Conservation (phyloP, 1,140 invertebrate species). For the Leptinotarsa texana region DNA sequence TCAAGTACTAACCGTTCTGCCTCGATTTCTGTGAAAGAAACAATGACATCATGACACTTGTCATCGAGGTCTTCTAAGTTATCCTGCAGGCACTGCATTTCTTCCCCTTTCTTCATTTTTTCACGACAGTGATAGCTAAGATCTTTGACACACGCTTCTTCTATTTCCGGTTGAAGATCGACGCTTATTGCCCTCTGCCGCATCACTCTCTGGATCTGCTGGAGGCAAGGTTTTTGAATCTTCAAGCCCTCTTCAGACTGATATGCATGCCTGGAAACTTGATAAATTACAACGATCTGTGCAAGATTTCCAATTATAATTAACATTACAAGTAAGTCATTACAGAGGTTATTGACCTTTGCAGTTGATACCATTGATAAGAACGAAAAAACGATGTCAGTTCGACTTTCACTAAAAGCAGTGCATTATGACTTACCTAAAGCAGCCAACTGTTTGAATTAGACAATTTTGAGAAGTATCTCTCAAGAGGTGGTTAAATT, state of each 20-base stretch:
- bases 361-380: no score
- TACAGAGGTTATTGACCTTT: no score
- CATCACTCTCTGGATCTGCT: conserved; percentile 90
- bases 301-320: no score
- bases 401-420: no score
- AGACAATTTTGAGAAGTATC: no score
- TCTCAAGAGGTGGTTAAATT: no score
- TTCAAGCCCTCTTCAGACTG: conserved; percentile 23
- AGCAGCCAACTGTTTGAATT: no score
- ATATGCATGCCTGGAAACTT: conserved; percentile 28
- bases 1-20: conserved; percentile 64
- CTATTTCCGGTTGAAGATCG: conserved; percentile 91
- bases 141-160: conserved; percentile 86
- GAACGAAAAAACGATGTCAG: no score
- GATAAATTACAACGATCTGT: neutral
- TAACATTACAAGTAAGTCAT: no score
- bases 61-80: conserved; percentile 73
- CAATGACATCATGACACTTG: conserved; percentile 50
- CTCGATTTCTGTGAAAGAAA: conserved; percentile 89
- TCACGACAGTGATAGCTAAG: conserved; percentile 82
- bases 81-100: conserved; percentile 91
- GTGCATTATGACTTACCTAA: no score
- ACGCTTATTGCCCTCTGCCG: conserved; percentile 87
- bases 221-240: conserved; percentile 60
- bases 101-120: conserved; percentile 81